These are phyloP conservation scores for Metridium senile DNA, from an alignment of 92 coral and sea anemone genomes.

Conservation along the genomic window DNA sequence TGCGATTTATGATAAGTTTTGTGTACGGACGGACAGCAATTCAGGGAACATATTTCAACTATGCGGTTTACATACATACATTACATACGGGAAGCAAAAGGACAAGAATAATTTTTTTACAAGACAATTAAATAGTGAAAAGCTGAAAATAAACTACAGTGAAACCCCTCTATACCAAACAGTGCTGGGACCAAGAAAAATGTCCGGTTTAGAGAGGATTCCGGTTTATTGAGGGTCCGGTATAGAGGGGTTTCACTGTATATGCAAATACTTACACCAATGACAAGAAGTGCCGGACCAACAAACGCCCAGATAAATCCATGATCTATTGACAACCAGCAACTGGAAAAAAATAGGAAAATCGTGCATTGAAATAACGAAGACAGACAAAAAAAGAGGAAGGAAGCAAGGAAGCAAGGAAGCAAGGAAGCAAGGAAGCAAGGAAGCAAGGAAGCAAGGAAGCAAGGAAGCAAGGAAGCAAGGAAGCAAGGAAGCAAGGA, in stretches of 20 bases:
- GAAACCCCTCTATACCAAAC: no score
- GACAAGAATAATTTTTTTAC: no score
- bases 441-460: neutral
- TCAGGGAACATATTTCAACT: no score
- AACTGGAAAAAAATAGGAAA: conserved; percentile 44
- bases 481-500: neutral
- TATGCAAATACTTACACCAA: conserved; percentile 67
- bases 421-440: neutral
- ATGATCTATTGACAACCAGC: conserved; percentile 91
- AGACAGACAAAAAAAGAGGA: neutral
- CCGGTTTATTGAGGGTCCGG: no score
- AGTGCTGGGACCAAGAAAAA: no score
- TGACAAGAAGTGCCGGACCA: conserved; percentile 86
- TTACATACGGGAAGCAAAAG: no score
- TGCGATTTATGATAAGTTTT: no score
- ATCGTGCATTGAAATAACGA: neutral
- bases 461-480: neutral
- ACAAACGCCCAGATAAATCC: conserved; percentile 97
- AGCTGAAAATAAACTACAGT: no score
- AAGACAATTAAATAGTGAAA: no score
- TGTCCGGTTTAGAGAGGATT: no score
- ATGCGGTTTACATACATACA: no score
- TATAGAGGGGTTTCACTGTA: neutral
- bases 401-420: neutral
- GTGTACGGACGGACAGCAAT: no score